Percentiles rank a stretch among this genome's conserved stretches.
These are phyloP conservation scores for Drosophila busckii DNA, from an alignment of 1,140 invertebrate species.

Conservation along the genomic window DNA sequence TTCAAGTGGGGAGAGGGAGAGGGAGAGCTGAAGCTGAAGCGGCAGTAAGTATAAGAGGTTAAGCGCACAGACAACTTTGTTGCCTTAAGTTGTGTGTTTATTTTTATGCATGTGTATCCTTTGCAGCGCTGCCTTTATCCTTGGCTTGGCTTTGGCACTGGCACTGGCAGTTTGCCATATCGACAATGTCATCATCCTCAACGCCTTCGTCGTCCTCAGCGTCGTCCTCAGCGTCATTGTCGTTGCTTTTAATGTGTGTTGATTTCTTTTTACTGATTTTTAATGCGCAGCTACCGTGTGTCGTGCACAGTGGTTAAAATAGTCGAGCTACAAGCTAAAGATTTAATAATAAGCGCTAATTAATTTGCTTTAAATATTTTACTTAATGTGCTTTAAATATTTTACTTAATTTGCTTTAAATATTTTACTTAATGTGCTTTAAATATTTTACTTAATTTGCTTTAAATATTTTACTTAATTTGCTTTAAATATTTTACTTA, in stretches of 20 bases:
- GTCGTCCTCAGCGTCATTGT: conserved; percentile 7
- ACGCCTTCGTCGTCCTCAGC: conserved; percentile 26
- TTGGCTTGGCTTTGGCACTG: conserved; percentile 22
- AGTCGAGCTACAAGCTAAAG: too few relatives aligned
- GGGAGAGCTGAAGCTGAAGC: too few relatives aligned
- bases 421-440: too few relatives aligned
- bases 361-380: background rate
- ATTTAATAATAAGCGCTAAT: background rate
- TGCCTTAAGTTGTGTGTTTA: conserved; percentile 49
- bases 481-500: too few relatives aligned
- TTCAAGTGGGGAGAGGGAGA: background rate
- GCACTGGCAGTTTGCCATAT: conserved; percentile 46
- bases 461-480: too few relatives aligned
- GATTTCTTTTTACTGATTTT: conserved; percentile 62
- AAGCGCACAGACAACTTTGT: conserved; percentile 26
- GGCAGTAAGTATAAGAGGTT: too few relatives aligned
- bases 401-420: too few relatives aligned
- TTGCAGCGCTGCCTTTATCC: conserved; percentile 15
- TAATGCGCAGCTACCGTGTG: conserved; percentile 29
- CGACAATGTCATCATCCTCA: conserved; percentile 34
- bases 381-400: too few relatives aligned
- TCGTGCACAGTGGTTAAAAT: conserved; percentile 18
- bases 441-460: too few relatives aligned
- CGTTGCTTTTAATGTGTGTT: conserved; percentile 55
- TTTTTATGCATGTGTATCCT: conserved; percentile 44